A percentile compares a stretch with the other conserved stretches of the same genome.
Evolutionary conservation across 2,113 vertebrate genomes (phyloP).

Genomic region (Microcebus griseorufus): DNA sequence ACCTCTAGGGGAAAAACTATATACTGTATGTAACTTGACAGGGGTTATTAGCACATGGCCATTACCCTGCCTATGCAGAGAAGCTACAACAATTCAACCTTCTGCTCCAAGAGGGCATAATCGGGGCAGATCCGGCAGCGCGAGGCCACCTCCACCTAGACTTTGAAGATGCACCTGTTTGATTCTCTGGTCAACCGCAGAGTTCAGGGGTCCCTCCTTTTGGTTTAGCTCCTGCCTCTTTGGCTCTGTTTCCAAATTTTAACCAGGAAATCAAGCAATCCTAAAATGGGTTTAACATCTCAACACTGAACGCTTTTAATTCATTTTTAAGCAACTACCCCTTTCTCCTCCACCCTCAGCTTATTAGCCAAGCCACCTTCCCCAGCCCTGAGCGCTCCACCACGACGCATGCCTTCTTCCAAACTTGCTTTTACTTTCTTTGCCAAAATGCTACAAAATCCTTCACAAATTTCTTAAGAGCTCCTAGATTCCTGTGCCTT

Average conservation of each 20-base stretch:
- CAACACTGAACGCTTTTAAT: background rate
- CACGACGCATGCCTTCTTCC: slow-evolving; percentile 72
- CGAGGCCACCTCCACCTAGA: too few species aligned
- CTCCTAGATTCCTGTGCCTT: slow-evolving; percentile 53
- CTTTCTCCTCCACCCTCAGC: background rate
- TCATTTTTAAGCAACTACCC: background rate
- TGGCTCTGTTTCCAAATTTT: background rate
- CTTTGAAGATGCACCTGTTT: background rate
- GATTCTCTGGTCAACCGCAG: too few species aligned
- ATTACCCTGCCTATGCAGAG: background rate
- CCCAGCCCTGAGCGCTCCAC: background rate
- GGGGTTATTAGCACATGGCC: background rate
- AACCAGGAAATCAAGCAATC: background rate
- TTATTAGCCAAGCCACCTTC: too few species aligned
- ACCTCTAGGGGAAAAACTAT: background rate
- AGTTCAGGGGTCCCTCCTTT: background rate
- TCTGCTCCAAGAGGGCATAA: background rate
- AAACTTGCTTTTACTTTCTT: slow-evolving; percentile 85
- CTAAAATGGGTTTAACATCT: background rate
- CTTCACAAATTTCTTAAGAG: slow-evolving; percentile 67
- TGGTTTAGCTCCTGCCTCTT: background rate
- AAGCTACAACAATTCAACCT: background rate
- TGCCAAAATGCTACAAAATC: slow-evolving; percentile 47
- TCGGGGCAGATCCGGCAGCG: background rate
- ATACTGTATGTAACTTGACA: background rate